These are phyloP conservation scores for Ambastaia sidthimunki DNA, from an alignment of 2,797 vertebrate genomes.

Conservation along the genomic window DNA sequence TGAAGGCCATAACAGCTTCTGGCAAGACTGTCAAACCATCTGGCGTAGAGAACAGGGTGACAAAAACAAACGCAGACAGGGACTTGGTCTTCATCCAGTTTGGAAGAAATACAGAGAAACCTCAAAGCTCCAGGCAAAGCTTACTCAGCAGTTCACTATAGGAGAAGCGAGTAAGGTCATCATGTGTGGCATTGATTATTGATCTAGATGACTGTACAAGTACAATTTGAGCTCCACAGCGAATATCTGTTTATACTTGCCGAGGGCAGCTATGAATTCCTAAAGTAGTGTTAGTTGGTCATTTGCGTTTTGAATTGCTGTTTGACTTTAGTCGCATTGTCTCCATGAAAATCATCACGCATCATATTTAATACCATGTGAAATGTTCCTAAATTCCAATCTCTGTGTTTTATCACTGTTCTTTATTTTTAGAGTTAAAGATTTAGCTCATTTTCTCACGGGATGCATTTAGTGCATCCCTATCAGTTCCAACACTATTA, in stretches of 20 bases:
- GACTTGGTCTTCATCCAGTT: slow-evolving; percentile 53
- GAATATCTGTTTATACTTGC: not conserved
- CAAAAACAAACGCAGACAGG: slow-evolving; percentile 55
- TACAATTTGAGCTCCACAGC: not conserved
- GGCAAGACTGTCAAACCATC: slow-evolving; percentile 54
- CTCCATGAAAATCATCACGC: slow-evolving; percentile 1
- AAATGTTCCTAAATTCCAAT: slow-evolving; percentile 22
- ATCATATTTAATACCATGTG: slow-evolving; percentile 36
- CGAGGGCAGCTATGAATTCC: not conserved
- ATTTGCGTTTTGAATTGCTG: slow-evolving; percentile 20
- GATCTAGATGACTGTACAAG: slow-evolving; percentile 15
- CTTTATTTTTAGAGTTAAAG: slow-evolving; percentile 26
- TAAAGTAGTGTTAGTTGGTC: not conserved
- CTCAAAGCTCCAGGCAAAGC: slow-evolving; percentile 30
- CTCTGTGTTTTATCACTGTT: slow-evolving; percentile 20
- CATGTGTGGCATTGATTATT: slow-evolving; percentile 6
- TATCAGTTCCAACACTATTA: slow-evolving; percentile 15
- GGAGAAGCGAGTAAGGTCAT: slow-evolving; percentile 23
- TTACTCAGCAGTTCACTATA: slow-evolving; percentile 46
- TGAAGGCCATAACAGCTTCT: slow-evolving; percentile 49
- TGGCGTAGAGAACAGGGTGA: slow-evolving; percentile 47
- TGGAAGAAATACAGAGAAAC: slow-evolving; percentile 48
- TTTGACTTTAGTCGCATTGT: not conserved
- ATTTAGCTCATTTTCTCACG: slow-evolving; percentile 25
- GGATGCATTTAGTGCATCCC: not conserved